These are phyloP conservation scores for Smutsia gigantea DNA, from an alignment of 2,797 vertebrate species.

Conservation along the genomic window DNA sequence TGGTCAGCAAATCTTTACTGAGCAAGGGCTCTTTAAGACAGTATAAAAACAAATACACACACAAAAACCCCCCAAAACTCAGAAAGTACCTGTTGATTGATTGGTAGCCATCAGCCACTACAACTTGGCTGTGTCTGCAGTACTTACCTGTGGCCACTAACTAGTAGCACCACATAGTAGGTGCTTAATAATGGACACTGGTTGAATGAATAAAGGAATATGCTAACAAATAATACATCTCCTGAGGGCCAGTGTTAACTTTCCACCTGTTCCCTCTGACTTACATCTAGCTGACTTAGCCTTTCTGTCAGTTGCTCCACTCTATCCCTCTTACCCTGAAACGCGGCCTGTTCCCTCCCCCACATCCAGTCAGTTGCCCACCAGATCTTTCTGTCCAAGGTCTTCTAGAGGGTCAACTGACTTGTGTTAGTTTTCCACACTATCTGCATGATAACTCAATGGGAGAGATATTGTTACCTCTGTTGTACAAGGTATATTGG, in stretches of 20 bases:
- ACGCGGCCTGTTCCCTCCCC: not conserved
- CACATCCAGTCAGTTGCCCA: not conserved
- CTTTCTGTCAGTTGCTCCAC: not conserved
- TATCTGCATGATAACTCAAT: not conserved
- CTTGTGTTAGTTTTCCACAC: not conserved
- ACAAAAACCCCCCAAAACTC: not conserved
- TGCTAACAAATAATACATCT: not conserved
- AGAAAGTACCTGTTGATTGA: not conserved
- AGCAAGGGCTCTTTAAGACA: slow-evolving; percentile 56
- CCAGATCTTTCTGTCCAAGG: not conserved
- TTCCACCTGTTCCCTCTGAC: not conserved
- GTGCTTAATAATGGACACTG: not conserved
- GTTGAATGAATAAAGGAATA: not conserved
- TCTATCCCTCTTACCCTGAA: not conserved
- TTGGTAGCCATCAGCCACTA: not conserved
- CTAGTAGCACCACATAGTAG: not conserved
- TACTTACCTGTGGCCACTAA: not conserved
- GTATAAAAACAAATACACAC: slow-evolving; percentile 47
- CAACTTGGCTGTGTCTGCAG: not conserved
- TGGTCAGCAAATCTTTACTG: slow-evolving; percentile 69
- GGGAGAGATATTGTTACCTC: not conserved
- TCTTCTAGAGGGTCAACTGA: not conserved
- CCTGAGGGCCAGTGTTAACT: not conserved
- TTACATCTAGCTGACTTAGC: not conserved
- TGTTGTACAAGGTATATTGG: not conserved